Percentiles rank a stretch among this genome's conserved stretches.
phyloP scores from a whole-genome alignment of 2,113 vertebrate species.

The Campylomormyrus numenius region DNA sequence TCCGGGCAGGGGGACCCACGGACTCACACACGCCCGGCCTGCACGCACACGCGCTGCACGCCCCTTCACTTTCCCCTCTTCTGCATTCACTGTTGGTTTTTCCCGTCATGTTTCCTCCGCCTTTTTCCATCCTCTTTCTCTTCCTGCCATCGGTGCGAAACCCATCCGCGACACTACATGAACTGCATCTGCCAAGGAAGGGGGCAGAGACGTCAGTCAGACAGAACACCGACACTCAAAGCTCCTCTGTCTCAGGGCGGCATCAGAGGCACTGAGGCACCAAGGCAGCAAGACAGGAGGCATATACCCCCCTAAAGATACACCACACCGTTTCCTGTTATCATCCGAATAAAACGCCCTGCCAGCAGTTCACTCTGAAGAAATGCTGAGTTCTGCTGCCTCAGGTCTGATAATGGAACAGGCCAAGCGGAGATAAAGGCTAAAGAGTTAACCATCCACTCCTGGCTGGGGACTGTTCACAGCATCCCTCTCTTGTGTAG shows the following conservation, averaged over 20 bases:
- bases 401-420: not conserved
- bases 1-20: not conserved
- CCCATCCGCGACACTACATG: conserved; percentile 70
- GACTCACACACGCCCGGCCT: not conserved
- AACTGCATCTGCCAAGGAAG: conserved; percentile 80
- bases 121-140: conserved; percentile 51
- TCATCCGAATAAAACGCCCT: not conserved
- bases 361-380: not conserved
- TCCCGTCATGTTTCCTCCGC: not conserved
- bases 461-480: not conserved
- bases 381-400: not conserved
- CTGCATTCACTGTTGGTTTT: conserved; percentile 53
- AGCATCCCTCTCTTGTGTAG: not conserved
- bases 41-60: not conserved
- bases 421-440: not conserved
- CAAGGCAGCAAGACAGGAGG: not conserved
- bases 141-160: conserved; percentile 33
- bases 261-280: not conserved
- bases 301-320: not conserved
- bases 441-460: not conserved
- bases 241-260: not conserved
- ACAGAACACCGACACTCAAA: not conserved
- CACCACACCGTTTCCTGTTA: not conserved
- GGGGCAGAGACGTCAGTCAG: not conserved
- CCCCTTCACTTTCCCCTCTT: conserved; percentile 52